These are phyloP conservation scores for Sitophilus oryzae DNA, from an alignment of 1,140 invertebrate species.

Conservation along the genomic window DNA sequence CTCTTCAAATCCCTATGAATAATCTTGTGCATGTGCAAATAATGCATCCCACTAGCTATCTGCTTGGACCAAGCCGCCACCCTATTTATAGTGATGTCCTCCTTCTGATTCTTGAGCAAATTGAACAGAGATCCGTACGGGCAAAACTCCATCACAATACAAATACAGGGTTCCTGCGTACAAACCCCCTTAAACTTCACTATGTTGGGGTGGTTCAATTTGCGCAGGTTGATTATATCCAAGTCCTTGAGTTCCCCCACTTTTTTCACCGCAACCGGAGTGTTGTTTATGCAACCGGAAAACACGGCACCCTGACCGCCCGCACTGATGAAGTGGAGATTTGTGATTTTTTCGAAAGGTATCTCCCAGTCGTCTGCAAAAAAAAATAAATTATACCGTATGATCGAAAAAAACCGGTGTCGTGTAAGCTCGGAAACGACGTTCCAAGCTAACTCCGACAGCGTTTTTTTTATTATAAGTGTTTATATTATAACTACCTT, in stretches of 20 bases:
- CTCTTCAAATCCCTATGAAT: constrained; percentile 96
- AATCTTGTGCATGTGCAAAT: constrained; percentile 93
- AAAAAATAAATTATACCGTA: constrained; percentile 5
- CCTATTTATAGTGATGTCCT: constrained; percentile 71
- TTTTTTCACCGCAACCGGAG: constrained; percentile 94
- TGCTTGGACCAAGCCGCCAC: constrained; percentile 91
- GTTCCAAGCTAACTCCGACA: no score
- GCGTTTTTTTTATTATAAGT: constrained; percentile 9
- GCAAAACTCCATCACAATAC: constrained; percentile 98
- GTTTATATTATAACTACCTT: constrained; percentile 30
- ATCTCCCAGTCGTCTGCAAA: constrained; percentile 85
- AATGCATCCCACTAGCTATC: constrained; percentile 94
- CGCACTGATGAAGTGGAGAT: constrained; percentile 88
- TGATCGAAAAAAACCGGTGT: neutral
- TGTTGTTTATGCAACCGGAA: constrained; percentile 74
- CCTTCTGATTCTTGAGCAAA: constrained; percentile 68
- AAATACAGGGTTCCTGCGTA: constrained; percentile 87
- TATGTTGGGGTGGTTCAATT: constrained; percentile 95
- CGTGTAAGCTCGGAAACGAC: no score
- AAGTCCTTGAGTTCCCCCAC: constrained; percentile 89
- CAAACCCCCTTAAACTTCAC: constrained; percentile 80
- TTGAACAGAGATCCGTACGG: constrained; percentile 92
- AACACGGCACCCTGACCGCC: constrained; percentile 97
- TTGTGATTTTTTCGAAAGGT: constrained; percentile 85
- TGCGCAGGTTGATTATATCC: constrained; percentile 88